Evolutionary conservation across 2,888 invertebrate species (phyloP).

Genomic region (Deroplatys truncata): DNA sequence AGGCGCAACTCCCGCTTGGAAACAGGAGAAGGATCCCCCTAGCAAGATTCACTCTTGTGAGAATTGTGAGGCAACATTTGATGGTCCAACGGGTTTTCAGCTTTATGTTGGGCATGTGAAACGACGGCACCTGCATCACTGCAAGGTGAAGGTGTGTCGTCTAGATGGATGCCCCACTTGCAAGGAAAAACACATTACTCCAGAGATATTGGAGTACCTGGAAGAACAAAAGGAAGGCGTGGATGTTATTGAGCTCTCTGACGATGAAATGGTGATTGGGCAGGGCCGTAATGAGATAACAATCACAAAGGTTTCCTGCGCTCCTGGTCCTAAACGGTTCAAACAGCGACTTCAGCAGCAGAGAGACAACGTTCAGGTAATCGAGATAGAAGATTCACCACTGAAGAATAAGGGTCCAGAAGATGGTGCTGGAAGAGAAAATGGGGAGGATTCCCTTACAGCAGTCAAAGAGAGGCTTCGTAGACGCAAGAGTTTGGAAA

Average conservation of each 20-base stretch:
- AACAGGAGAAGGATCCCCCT: conserved; percentile 11
- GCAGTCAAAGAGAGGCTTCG: conserved; percentile 33
- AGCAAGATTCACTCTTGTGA: conserved; percentile 20
- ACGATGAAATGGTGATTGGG: conserved; percentile 33
- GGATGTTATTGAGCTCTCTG: conserved; percentile 34
- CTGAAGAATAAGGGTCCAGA: conserved; percentile 25
- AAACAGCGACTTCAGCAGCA: conserved; percentile 28
- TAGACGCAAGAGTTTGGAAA: conserved; percentile 33
- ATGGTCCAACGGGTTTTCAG: conserved; percentile 28
- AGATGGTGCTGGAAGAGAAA: conserved; percentile 22
- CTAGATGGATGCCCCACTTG: conserved; percentile 31
- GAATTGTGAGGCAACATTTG: conserved; percentile 30
- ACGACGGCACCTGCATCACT: conserved; percentile 27
- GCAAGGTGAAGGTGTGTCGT: conserved; percentile 27
- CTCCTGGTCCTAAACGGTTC: conserved; percentile 29
- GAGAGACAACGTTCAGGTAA: conserved; percentile 32
- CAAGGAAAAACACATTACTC: conserved; percentile 21
- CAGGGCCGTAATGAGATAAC: conserved; percentile 33
- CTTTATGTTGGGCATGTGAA: conserved; percentile 28
- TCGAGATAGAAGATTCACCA: conserved; percentile 33
- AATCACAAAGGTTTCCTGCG: conserved; percentile 33
- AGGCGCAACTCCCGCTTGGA: conserved; percentile 21
- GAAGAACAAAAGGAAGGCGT: conserved; percentile 28
- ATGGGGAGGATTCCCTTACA: conserved; percentile 31
- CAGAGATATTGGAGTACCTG: conserved; percentile 19